phyloP scores from a whole-genome alignment of 2,797 vertebrate species.

The Muscicapa striata region DNA sequence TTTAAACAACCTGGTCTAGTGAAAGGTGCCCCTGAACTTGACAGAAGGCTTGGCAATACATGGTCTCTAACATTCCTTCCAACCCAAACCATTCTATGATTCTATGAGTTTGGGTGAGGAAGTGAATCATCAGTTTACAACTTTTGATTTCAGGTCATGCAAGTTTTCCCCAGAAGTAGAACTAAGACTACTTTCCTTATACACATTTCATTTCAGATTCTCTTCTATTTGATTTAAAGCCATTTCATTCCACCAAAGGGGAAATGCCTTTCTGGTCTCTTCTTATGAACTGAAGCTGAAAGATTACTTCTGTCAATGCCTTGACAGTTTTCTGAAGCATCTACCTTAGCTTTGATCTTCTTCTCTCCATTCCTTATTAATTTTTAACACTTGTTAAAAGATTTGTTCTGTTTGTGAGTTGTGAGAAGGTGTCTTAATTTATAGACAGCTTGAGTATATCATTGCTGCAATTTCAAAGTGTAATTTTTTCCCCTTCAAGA shows the following conservation, averaged over 20 bases:
- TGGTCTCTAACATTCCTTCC: background rate
- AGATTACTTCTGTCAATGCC: background rate
- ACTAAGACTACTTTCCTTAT: background rate
- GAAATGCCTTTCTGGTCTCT: constrained; percentile 10
- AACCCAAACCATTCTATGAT: background rate
- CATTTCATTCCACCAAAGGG: background rate
- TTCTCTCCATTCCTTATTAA: constrained; percentile 30
- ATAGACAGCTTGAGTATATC: background rate
- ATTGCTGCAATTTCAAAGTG: constrained; percentile 35
- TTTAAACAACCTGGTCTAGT: background rate
- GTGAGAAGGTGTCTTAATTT: constrained; percentile 44
- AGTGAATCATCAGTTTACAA: background rate
- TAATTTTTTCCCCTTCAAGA: constrained; percentile 23
- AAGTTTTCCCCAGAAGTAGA: background rate
- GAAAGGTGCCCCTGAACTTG: background rate
- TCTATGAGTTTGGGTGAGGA: background rate
- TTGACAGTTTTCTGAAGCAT: constrained; percentile 30
- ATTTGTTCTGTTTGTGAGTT: constrained; percentile 48
- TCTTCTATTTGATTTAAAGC: background rate
- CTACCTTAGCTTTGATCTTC: constrained; percentile 39
- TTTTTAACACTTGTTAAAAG: constrained; percentile 65
- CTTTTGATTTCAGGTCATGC: background rate
- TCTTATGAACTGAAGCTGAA: constrained; percentile 8
- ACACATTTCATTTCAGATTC: background rate
- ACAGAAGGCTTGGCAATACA: background rate